A percentile compares a stretch with the other conserved stretches of the same genome.
Conservation (phyloP, 2,888 invertebrate genomes). For the Copidosoma aretas region DNA sequence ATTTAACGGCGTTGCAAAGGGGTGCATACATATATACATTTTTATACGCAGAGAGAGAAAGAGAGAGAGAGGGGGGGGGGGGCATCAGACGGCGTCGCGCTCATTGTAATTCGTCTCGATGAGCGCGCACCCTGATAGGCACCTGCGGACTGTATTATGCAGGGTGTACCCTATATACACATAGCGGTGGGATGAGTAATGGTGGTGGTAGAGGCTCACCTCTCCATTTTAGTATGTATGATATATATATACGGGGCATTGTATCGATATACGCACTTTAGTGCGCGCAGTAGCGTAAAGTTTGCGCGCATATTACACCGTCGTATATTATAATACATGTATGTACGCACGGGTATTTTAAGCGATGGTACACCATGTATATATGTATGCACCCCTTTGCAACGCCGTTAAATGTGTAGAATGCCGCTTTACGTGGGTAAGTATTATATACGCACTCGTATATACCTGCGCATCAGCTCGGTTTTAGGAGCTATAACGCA, state of each 20-base stretch:
- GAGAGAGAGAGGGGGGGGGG: neutral
- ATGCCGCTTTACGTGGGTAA: no score
- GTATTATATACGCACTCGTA: no score
- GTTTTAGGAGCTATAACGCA: no score
- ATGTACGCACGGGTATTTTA: conserved; percentile 4
- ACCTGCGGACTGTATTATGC: conserved; percentile 50
- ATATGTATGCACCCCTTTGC: no score
- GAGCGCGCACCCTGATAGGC: conserved; percentile 58
- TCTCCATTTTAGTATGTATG: neutral
- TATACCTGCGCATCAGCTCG: no score
- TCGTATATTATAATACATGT: no score
- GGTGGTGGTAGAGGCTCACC: conserved; percentile 32
- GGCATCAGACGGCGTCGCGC: conserved; percentile 6
- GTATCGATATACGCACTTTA: neutral
- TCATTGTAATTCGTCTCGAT: conserved; percentile 59
- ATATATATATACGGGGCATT: neutral
- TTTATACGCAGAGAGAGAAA: no score
- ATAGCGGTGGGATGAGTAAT: neutral
- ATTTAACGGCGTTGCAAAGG: no score
- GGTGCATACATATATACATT: no score
- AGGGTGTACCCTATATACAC: conserved; percentile 12
- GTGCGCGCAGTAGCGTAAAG: no score
- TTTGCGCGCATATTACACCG: no score
- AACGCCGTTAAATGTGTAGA: no score
- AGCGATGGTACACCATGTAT: neutral